Evolutionary conservation across 2,888 invertebrate species (phyloP), one percentile per base, ranked within the genome.

Genomic region (Mylabris sibirica): DNA sequence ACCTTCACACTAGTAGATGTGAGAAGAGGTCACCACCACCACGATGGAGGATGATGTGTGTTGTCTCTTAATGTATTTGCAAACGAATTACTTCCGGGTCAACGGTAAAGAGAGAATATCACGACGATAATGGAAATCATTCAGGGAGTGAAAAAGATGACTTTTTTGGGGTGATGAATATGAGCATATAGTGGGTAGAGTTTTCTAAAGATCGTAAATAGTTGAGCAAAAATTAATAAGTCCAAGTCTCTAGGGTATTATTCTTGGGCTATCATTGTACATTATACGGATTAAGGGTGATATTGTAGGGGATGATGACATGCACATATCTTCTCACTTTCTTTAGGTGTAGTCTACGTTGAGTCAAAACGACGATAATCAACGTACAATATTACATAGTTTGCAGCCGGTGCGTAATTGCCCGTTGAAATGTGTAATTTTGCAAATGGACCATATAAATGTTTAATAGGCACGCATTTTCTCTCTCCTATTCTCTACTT

Each of bases 391-490:
- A 77, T 77, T 75, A 73, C 75, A 70, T 73, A 74, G 73, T 75
- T 77, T 72, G 74, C 74, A 74, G 75, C 70, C 70, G 74, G 73
- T 66, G 71, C 70, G 73, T 75, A 76, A 76, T 76, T 75, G 74
- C 74, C 71, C 74, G 75, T 74, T 73, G 75, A 76, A 76, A 76
- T 75, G 75, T 74, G 73, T 74, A 77, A 76, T 76, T 76, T 77
- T 74, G 70, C 73, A 77, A 77, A 77, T 77, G 76, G 77, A 74
- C 73, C 72, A 75, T 73, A 74, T 75, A 76, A 77, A 77, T 75
- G 76, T 76, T 76, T 76, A 75, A 77, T 77, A 75, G 71, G 66
- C 60, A 69, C 70, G 74, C 74, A 72, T 75, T 76, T 70, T 65
- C 68, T 74, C 74, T 71, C 74, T 73, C 75, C 74, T 77, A 65